A percentile compares a stretch with the other conserved stretches of the same genome.
Conservation (phyloP, 1,140 invertebrate genomes). For the Temnothorax longispinosus region DNA sequence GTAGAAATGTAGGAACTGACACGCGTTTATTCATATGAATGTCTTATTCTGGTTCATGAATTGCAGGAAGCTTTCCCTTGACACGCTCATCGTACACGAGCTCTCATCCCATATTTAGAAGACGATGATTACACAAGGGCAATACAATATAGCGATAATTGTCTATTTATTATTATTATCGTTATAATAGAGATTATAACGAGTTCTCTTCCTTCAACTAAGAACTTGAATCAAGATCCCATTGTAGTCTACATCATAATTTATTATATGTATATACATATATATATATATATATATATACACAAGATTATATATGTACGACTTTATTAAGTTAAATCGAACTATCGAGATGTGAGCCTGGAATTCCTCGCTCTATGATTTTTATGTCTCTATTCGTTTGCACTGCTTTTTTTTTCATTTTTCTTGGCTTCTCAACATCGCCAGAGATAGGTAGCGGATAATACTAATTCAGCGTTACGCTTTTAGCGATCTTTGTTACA, state of each 20-base stretch:
- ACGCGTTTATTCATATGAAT: slow-evolving; percentile 70
- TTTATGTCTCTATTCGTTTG: background rate
- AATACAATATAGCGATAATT: background rate
- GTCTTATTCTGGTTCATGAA: slow-evolving; percentile 65
- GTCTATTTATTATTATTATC: background rate
- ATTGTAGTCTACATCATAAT: background rate
- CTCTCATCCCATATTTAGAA: slow-evolving; percentile 70
- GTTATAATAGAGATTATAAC: background rate
- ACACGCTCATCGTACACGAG: slow-evolving; percentile 68
- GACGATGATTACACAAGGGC: slow-evolving; percentile 32
- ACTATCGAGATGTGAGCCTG: background rate
- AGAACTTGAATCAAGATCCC: background rate
- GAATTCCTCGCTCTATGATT: background rate
- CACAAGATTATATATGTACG: too few species aligned
- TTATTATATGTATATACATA: too few species aligned
- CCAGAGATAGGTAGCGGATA: background rate
- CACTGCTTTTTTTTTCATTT: slow-evolving; percentile 1
- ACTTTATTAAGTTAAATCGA: background rate
- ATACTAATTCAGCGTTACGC: background rate
- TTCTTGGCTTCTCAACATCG: background rate
- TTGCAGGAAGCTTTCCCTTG: slow-evolving; percentile 67
- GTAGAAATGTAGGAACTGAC: slow-evolving; percentile 53
- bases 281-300: too few species aligned
- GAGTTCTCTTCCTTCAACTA: background rate
- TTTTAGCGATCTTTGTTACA: slow-evolving; percentile 22